Percentiles rank a stretch among this genome's conserved stretches.
These are phyloP conservation scores for Cheilosia soror DNA, from an alignment of 2,888 invertebrate genomes.

Conservation along the genomic window DNA sequence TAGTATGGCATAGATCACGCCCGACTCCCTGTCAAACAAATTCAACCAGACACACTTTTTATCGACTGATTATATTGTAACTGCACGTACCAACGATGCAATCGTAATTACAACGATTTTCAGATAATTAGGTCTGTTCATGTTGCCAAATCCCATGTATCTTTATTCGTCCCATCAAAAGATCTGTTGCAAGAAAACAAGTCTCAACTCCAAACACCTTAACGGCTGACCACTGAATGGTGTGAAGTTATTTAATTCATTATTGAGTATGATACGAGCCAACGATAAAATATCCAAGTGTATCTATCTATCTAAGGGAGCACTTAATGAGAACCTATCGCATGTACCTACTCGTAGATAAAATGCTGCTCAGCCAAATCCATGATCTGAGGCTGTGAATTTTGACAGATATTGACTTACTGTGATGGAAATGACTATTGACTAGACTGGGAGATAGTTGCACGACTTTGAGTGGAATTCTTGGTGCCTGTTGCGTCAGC, in stretches of 20 bases:
- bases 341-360: not conserved
- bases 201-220: conserved; percentile 10
- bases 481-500: not conserved
- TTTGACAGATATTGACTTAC: conserved; percentile 13
- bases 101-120: conserved; percentile 49
- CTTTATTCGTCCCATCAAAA: not conserved
- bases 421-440: conserved; percentile 7
- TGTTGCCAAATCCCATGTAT: conserved; percentile 19
- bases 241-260: conserved; percentile 48
- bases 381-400: not conserved
- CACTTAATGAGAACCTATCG: conserved; percentile 18
- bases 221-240: conserved; percentile 13
- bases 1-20: too few relatives aligned
- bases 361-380: conserved; percentile 34
- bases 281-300: conserved; percentile 7
- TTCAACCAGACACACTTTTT: not conserved
- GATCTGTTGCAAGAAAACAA: conserved; percentile 13
- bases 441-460: conserved; percentile 2
- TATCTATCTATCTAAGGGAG: conserved; percentile 12
- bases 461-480: conserved; percentile 8
- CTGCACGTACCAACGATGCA: conserved; percentile 13
- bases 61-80: conserved; percentile 36
- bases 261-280: conserved; percentile 26
- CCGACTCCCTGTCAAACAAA: conserved; percentile 1
- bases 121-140: conserved; percentile 47